These are phyloP conservation scores for Squalus acanthias DNA, from an alignment of 2,797 vertebrate genomes.

Conservation along the genomic window DNA sequence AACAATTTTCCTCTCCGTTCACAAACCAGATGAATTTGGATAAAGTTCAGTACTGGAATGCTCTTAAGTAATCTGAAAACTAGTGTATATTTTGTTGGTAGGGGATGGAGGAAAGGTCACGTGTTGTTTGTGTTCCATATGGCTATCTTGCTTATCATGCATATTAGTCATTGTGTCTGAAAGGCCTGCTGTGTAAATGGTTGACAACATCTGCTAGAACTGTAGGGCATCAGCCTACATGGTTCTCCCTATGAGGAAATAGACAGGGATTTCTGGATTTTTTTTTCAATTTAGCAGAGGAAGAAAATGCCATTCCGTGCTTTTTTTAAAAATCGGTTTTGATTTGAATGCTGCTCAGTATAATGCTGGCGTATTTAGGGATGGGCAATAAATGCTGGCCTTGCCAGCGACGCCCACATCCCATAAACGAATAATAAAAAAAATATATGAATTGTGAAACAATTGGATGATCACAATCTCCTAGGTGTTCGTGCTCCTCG, in stretches of 20 bases:
- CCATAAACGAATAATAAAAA: no score
- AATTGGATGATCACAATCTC: not conserved
- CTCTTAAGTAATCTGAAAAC: not conserved
- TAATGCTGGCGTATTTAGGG: not conserved
- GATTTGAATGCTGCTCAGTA: not conserved
- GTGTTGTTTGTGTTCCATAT: not conserved
- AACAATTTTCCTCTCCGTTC: not conserved
- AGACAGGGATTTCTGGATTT: not conserved
- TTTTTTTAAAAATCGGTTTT: no score
- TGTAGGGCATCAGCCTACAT: not conserved
- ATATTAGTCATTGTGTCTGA: slow-evolving; percentile 30
- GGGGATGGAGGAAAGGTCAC: not conserved
- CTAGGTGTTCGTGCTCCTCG: not conserved
- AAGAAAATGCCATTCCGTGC: not conserved
- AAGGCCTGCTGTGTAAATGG: not conserved
- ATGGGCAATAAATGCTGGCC: no score
- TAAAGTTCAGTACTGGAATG: not conserved
- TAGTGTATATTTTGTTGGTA: not conserved
- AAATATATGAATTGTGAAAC: not conserved
- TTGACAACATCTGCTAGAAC: not conserved
- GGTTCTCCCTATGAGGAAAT: not conserved
- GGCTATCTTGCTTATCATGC: not conserved
- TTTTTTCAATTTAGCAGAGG: not conserved
- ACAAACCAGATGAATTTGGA: not conserved
- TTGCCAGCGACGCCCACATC: no score